Evolutionary conservation across 1,140 invertebrate genomes (phyloP).

Genomic region (Gryllus bimaculatus): DNA sequence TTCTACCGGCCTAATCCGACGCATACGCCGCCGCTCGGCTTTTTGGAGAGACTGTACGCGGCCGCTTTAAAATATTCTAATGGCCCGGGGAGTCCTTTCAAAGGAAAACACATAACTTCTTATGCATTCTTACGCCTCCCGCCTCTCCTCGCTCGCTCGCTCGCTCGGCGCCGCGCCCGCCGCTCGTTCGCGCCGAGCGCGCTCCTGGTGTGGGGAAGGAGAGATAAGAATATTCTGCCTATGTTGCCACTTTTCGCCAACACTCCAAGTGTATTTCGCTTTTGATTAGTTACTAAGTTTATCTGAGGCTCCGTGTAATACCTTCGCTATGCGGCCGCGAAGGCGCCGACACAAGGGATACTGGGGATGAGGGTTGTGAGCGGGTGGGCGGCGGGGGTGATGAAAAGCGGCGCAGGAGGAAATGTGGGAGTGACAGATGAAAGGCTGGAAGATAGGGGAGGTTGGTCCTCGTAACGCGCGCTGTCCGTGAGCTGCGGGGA

Average conservation of each 20-base stretch:
- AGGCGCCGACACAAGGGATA: too few relatives aligned
- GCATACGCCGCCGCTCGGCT: neutral
- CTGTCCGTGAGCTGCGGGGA: too few relatives aligned
- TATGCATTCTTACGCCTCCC: neutral
- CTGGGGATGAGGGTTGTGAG: too few relatives aligned
- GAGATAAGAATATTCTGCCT: neutral
- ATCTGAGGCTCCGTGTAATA: neutral
- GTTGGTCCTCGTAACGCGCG: too few relatives aligned
- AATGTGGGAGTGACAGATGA: too few relatives aligned
- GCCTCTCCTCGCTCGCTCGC: neutral
- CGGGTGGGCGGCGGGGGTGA: too few relatives aligned
- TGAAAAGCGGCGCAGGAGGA: too few relatives aligned
- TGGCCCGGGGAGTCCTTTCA: neutral
- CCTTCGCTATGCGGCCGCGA: neutral
- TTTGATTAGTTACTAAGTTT: conserved; percentile 2
- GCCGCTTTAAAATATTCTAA: neutral
- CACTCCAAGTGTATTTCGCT: neutral
- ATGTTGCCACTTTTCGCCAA: neutral
- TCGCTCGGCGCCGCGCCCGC: neutral
- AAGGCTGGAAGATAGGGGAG: too few relatives aligned
- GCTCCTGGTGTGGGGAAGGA: neutral
- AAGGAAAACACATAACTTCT: neutral
- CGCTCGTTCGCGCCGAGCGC: neutral
- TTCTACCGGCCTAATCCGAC: too few relatives aligned
- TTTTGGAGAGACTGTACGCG: neutral